Evolutionary conservation across 2,113 vertebrate species (phyloP).

Genomic region (Pomatorhinus ruficollis): DNA sequence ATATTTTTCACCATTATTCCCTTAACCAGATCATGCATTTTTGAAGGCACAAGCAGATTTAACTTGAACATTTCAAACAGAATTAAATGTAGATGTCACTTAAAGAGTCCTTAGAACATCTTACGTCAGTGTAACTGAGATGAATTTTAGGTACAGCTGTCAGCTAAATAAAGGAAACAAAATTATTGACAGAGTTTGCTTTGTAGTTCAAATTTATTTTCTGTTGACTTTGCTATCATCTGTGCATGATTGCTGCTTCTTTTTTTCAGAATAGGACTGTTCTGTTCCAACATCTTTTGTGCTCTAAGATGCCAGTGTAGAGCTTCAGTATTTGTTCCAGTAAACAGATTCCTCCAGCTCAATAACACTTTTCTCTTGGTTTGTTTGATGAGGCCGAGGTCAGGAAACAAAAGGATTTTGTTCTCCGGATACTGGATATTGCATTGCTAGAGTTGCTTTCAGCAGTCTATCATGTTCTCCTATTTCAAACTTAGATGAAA

Average conservation of each 20-base stretch:
- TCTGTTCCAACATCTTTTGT: not conserved
- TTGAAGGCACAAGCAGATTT: not conserved
- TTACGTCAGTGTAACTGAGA: not conserved
- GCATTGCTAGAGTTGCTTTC: not conserved
- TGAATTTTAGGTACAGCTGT: not conserved
- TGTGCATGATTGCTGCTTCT: not conserved
- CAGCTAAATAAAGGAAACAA: slow-evolving; percentile 13
- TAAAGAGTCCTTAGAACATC: not conserved
- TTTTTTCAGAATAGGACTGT: not conserved
- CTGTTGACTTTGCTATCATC: not conserved
- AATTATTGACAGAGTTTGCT: slow-evolving; percentile 24
- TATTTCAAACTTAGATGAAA: slow-evolving; percentile 6
- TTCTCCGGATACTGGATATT: slow-evolving; percentile 45
- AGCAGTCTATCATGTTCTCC: not conserved
- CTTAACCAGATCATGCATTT: not conserved
- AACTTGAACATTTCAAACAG: not conserved
- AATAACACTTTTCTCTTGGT: slow-evolving; percentile 45
- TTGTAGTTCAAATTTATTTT: not conserved
- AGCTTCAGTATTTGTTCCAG: slow-evolving; percentile 11
- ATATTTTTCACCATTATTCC: not conserved
- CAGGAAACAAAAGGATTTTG: slow-evolving; percentile 34
- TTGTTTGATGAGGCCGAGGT: slow-evolving; percentile 31
- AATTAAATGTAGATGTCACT: not conserved
- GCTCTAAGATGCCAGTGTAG: not conserved
- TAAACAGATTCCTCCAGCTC: slow-evolving; percentile 53